Conservation (phyloP, 2,888 invertebrate species). For the Onthophagus sagittarius region DNA sequence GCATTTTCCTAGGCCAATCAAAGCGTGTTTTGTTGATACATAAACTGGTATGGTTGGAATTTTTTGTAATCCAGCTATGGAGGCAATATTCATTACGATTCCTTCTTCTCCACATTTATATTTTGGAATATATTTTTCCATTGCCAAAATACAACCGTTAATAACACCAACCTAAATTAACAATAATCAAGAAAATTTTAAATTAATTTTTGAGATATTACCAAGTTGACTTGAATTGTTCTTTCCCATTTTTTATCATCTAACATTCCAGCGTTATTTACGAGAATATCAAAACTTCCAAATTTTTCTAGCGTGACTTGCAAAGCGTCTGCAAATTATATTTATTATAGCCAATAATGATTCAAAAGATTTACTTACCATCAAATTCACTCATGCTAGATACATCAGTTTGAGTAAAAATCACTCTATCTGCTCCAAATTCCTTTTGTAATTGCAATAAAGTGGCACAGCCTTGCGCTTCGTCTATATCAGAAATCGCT, state of each 20-base stretch:
- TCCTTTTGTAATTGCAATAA: not conserved
- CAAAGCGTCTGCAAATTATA: not conserved
- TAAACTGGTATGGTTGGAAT: slow-evolving; percentile 43
- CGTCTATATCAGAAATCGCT: not conserved
- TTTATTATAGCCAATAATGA: not conserved
- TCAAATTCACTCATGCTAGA: not conserved
- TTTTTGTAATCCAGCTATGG: slow-evolving; percentile 43
- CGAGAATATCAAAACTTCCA: not conserved
- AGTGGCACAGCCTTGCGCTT: not conserved
- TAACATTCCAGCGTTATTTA: slow-evolving; percentile 70
- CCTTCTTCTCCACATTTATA: slow-evolving; percentile 50
- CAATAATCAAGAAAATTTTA: not conserved
- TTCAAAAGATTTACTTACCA: not conserved
- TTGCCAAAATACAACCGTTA: slow-evolving; percentile 41
- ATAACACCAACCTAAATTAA: slow-evolving; percentile 14
- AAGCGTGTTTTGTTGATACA: slow-evolving; percentile 44
- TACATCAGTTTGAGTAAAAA: not conserved
- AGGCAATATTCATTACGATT: slow-evolving; percentile 50
- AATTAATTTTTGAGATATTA: not conserved
- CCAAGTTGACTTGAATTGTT: slow-evolving; percentile 51
- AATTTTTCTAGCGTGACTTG: not conserved
- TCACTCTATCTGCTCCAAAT: slow-evolving; percentile 1
- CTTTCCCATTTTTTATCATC: slow-evolving; percentile 70
- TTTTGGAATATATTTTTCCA: slow-evolving; percentile 48
- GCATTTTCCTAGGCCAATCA: slow-evolving; percentile 39